Conservation (phyloP, 2,888 invertebrate species). For the Pyralis farinalis region DNA sequence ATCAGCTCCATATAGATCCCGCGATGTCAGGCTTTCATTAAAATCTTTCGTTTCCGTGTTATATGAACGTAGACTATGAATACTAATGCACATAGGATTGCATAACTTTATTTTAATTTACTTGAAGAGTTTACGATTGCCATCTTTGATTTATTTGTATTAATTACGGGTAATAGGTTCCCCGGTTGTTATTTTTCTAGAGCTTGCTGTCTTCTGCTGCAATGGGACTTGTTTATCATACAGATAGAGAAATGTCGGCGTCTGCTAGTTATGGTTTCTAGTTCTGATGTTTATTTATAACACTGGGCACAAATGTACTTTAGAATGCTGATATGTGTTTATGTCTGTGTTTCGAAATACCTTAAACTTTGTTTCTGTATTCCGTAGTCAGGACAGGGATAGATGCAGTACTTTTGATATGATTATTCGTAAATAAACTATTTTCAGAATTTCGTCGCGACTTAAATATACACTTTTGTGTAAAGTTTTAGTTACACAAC, state of each 20-base stretch:
- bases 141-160: constrained; percentile 67
- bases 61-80: constrained; percentile 67
- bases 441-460: no score
- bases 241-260: constrained; percentile 36
- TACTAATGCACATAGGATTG: constrained; percentile 70
- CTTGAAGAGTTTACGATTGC: constrained; percentile 62
- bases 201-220: constrained; percentile 38
- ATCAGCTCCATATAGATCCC: constrained; percentile 38
- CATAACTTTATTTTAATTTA: constrained; percentile 78
- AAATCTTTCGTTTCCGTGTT: constrained; percentile 73
- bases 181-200: constrained; percentile 25
- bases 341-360: no score
- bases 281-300: no score
- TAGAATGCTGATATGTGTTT: no score
- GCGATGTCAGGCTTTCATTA: constrained; percentile 64
- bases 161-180: constrained; percentile 38
- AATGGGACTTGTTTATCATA: constrained; percentile 39
- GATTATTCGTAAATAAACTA: no score
- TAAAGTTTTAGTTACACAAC: no score
- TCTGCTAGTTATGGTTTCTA: no score
- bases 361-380: no score
- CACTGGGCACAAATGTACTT: no score
- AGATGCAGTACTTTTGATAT: no score
- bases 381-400: no score
- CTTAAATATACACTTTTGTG: no score